Conservation (phyloP, 1,140 invertebrate species). For the Diplogasteroides magnus region DNA sequence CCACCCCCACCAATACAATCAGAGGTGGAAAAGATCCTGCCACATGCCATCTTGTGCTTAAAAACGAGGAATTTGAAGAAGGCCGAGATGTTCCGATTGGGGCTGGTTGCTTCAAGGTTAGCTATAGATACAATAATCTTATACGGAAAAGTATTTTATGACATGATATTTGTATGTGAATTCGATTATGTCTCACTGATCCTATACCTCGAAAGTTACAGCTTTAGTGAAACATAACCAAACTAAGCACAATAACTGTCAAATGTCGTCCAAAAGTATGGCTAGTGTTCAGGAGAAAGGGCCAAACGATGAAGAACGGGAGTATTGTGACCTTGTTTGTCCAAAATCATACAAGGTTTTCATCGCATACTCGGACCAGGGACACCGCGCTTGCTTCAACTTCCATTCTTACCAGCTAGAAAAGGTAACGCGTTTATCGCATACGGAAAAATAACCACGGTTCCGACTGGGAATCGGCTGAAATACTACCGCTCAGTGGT, state of each 20-base stretch:
- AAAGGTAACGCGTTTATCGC: too few species aligned
- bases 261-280: background rate
- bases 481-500: conserved; percentile 5
- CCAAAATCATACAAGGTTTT: conserved; percentile 55
- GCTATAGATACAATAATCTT: background rate
- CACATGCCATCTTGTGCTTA: conserved; percentile 51
- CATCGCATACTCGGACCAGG: conserved; percentile 52
- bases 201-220: too few species aligned
- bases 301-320: conserved; percentile 50
- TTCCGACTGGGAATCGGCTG: too few species aligned
- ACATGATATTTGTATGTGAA: too few species aligned
- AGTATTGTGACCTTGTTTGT: conserved; percentile 53
- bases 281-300: conserved; percentile 39
- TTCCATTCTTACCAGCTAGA: conserved; percentile 53
- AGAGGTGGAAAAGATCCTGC: conserved; percentile 44
- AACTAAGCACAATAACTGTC: background rate
- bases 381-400: conserved; percentile 51
- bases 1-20: conserved; percentile 50
- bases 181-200: too few species aligned
- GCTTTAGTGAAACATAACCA: background rate
- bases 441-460: too few species aligned
- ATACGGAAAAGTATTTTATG: background rate
- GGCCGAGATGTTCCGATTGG: conserved; percentile 53
- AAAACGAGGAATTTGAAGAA: conserved; percentile 46
- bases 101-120: conserved; percentile 50